Evolutionary conservation across 1,140 invertebrate genomes (phyloP), one percentile per base, ranked within the genome.

Genomic region (Zaprionus camerounensis): DNA sequence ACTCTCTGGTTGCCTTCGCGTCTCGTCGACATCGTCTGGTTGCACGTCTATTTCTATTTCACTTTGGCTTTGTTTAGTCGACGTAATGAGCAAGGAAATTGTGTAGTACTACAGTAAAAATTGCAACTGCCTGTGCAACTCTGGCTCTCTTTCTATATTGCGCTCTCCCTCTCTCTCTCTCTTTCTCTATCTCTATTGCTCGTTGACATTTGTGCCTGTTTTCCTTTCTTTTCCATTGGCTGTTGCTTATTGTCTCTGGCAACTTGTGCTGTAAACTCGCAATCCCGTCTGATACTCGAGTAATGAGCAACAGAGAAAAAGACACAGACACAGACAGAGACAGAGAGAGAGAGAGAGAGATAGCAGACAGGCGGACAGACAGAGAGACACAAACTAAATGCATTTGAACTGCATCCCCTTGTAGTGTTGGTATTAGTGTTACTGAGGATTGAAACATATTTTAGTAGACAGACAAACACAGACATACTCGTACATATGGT

Each of bases 271-370:
- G 41, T 20, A 46, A 63, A 46, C 20, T 65, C 44, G 64, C 70
- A 81, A 81, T 81, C 76, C 71, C 71, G 78, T 78, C 78, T 81
- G 78, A 81, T 81, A 78, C 67, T 61, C 78, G 66, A 67, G 78
- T 81, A 81, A 81, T 81, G 76, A 78, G 78, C 70, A 51, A 36
- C 49, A 56, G 53, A 55, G 46, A 73, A 28, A 44, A 36, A 34
- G 7, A 58, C 46, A 63, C 44, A 24, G 9, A 28, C n/a, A n/a
- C n/a, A n/a, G n/a, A 75, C 66, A 77, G 78, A 77, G 78, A 59
- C 26, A 44, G 34, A 38, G 34, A 46, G 51, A 74, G 24, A 46
- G 57, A 57, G 34, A 31, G 11, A 36, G n/a, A 44, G 6, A 44
- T 24, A 34, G 56, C 24, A 56, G 36, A 1, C 7, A 22, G 56